phyloP scores from a whole-genome alignment of 2,888 invertebrate species.

The Aphidius colemani region DNA sequence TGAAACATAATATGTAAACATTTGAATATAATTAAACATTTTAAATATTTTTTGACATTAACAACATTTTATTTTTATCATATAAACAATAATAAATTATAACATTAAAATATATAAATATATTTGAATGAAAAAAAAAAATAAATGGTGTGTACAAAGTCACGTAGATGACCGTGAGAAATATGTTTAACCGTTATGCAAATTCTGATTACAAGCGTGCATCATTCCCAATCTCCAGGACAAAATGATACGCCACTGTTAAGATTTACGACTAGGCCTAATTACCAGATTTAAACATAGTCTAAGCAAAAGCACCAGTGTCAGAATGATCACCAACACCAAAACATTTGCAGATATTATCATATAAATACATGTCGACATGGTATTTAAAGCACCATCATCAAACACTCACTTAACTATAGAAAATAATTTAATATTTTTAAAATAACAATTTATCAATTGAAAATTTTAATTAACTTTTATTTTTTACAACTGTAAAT shows the following conservation, averaged over 20 bases:
- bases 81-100: too few species aligned
- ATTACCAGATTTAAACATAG: conserved; percentile 24
- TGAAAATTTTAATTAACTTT: too few species aligned
- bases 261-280: conserved; percentile 44
- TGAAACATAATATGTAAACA: too few species aligned
- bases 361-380: conserved; percentile 18
- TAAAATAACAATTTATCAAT: too few species aligned
- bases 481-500: too few species aligned
- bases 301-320: too few species aligned
- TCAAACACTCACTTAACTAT: conserved; percentile 9
- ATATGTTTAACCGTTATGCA: conserved; percentile 42
- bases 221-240: conserved; percentile 47
- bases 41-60: too few species aligned
- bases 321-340: too few species aligned
- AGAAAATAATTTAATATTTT: too few species aligned
- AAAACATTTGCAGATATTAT: conserved; percentile 18
- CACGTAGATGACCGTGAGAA: conserved; percentile 29
- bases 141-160: neutral
- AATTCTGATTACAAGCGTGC: conserved; percentile 42
- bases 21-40: too few species aligned
- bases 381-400: conserved; percentile 23
- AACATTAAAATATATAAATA: neutral
- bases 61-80: too few species aligned
- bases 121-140: neutral
- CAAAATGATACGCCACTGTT: conserved; percentile 47